Evolutionary conservation across 1,140 invertebrate genomes (phyloP).

Genomic region (Cyphomyrmex costatus): DNA sequence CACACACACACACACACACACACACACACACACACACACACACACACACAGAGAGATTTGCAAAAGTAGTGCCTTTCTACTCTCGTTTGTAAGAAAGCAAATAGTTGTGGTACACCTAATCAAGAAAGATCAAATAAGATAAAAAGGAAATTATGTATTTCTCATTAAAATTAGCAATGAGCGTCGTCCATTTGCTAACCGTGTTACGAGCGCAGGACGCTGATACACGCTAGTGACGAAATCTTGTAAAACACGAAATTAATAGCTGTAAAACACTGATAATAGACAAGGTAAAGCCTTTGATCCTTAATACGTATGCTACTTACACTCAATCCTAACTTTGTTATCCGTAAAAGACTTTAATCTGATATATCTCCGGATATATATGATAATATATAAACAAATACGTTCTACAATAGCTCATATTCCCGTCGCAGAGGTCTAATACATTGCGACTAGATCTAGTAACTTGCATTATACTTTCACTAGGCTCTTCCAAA

Average conservation of each 20-base stretch:
- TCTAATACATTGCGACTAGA: not conserved
- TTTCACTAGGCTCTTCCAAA: conserved; percentile 43
- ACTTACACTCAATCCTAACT: not conserved
- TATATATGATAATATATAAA: not conserved
- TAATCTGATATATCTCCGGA: not conserved
- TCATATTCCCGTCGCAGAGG: not conserved
- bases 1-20: too few relatives aligned
- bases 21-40: too few relatives aligned
- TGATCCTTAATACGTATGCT: conserved; percentile 38
- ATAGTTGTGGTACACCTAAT: conserved; percentile 6
- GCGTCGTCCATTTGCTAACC: conserved; percentile 24
- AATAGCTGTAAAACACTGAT: conserved; percentile 24
- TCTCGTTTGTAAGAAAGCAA: conserved; percentile 47
- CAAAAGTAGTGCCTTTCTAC: conserved; percentile 61
- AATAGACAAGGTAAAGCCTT: conserved; percentile 34
- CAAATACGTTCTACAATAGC: not conserved
- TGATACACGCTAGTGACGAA: conserved; percentile 30
- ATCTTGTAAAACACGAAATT: conserved; percentile 33
- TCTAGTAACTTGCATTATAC: not conserved
- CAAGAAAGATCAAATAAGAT: conserved; percentile 12
- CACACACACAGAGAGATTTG: not conserved
- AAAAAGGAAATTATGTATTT: conserved; percentile 6
- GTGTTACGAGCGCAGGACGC: conserved; percentile 64
- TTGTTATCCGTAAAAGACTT: conserved; percentile 2
- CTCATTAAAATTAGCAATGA: conserved; percentile 16